These are phyloP conservation scores for Dolichallabes microphthalmus DNA, from an alignment of 2,113 vertebrate species.

Conservation along the genomic window DNA sequence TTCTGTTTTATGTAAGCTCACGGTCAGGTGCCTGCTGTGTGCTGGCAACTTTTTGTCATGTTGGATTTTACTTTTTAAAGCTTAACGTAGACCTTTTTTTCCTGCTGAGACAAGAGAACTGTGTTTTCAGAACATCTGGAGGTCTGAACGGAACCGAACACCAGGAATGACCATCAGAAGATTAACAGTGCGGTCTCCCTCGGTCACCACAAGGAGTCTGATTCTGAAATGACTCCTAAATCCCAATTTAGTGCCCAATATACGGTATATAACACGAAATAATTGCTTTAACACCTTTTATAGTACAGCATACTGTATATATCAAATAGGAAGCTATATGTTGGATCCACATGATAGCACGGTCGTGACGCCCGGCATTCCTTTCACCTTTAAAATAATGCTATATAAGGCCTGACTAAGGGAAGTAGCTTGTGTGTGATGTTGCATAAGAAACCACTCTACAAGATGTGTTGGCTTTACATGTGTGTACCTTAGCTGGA, in stretches of 20 bases:
- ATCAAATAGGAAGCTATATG: background rate
- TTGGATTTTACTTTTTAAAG: background rate
- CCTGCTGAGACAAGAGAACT: background rate
- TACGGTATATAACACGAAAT: background rate
- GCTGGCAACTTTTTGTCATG: background rate
- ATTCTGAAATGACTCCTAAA: conserved; percentile 16
- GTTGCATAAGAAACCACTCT: background rate
- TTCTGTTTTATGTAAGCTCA: background rate
- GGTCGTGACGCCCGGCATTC: background rate
- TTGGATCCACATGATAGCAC: background rate
- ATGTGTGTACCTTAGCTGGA: background rate
- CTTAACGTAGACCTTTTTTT: background rate
- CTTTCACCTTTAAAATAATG: background rate
- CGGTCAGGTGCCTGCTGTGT: background rate
- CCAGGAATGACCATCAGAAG: background rate
- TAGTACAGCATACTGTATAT: background rate
- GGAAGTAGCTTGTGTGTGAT: background rate
- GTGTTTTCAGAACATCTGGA: background rate
- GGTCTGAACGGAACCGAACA: background rate
- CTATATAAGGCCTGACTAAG: background rate
- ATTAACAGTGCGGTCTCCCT: background rate
- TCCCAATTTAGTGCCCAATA: background rate
- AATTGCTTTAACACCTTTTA: conserved; percentile 6
- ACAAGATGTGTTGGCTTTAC: background rate
- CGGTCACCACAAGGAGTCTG: background rate